phyloP scores from a whole-genome alignment of 23 tunicate genomes.

The Clavelina lepadiformis region DNA sequence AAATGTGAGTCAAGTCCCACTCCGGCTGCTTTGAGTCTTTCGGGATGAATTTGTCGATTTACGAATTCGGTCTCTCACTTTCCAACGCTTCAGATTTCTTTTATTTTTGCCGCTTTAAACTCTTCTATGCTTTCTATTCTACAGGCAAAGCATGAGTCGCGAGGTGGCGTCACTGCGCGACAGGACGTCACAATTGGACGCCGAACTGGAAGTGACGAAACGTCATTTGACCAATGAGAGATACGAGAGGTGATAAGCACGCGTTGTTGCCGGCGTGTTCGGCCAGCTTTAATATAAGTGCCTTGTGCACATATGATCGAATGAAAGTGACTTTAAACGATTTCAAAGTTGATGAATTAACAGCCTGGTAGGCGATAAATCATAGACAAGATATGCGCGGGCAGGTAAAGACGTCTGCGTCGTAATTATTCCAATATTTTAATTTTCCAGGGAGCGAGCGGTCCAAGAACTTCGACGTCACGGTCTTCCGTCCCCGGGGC shows the following conservation, averaged over 20 bases:
- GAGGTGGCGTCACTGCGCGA: conserved; percentile 72
- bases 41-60: background rate
- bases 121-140: conserved; percentile 5
- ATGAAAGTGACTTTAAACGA: too few species aligned
- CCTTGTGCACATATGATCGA: too few species aligned
- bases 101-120: background rate
- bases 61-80: background rate
- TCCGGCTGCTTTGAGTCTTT: background rate
- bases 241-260: conserved; percentile 51
- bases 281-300: too few species aligned
- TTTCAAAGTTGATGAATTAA: too few species aligned
- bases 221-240: conserved; percentile 85
- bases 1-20: conserved; percentile 31
- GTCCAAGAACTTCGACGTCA: conserved; percentile 91
- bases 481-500: conserved; percentile 87
- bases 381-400: too few species aligned
- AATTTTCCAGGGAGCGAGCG: conserved; percentile 87
- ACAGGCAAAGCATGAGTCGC: conserved; percentile 68
- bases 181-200: conserved; percentile 76
- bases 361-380: too few species aligned
- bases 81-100: too few species aligned
- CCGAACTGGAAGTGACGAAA: conserved; percentile 87
- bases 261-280: background rate
- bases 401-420: too few species aligned
- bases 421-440: too few species aligned